Percentiles rank a stretch among this genome's conserved stretches.
Evolutionary conservation across 2,888 invertebrate genomes (phyloP).

Genomic region (Trachelus iudaicus): DNA sequence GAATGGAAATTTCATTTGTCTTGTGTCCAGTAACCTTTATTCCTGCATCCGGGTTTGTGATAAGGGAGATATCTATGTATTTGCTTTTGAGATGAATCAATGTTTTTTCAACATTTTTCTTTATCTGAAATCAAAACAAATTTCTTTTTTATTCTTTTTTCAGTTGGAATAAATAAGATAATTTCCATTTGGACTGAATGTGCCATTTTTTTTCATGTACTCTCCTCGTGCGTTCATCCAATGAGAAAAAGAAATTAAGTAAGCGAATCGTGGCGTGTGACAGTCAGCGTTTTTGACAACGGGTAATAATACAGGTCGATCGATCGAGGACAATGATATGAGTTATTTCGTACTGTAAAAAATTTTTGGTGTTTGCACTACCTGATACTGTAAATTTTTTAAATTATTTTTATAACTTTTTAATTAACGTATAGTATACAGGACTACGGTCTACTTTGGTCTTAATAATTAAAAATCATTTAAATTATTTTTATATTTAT

Average conservation of each 20-base stretch:
- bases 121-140: not conserved
- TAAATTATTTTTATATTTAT: not conserved
- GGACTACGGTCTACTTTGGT: not conserved
- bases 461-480: not conserved
- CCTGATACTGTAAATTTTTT: not conserved
- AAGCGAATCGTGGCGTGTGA: not conserved
- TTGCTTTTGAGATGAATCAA: not conserved
- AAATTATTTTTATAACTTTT: not conserved
- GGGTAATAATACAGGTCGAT: not conserved
- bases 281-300: not conserved
- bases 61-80: not conserved
- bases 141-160: too few relatives aligned
- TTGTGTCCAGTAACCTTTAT: not conserved
- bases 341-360: not conserved
- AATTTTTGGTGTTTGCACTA: not conserved
- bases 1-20: not conserved
- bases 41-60: not conserved
- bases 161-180: not conserved
- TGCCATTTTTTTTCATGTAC: not conserved
- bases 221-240: not conserved
- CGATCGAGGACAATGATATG: not conserved
- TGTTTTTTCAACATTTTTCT: not conserved
- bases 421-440: not conserved
- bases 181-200: not conserved
- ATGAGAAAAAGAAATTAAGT: not conserved